Conservation (phyloP, 30 jellyfish, hydroid and myxozoan species). For the Mastigias papua region DNA sequence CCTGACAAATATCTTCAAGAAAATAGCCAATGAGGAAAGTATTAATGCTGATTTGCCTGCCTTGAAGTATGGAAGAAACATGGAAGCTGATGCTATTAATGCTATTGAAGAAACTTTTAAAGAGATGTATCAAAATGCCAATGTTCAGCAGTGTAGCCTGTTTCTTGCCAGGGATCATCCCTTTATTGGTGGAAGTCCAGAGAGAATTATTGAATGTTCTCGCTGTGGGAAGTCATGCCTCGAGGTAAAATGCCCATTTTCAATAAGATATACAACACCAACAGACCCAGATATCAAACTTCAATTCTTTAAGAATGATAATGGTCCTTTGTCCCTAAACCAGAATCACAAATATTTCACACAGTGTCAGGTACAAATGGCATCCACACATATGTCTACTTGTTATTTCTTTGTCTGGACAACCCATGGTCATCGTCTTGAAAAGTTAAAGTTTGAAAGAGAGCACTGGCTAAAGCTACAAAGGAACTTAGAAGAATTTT, state of each 20-base stretch:
- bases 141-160: conserved; percentile 34
- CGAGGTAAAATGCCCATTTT: too few species aligned
- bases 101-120: not conserved
- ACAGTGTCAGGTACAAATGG: conserved; percentile 76
- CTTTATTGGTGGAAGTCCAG: conserved; percentile 51
- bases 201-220: conserved; percentile 10
- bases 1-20: conserved; percentile 9
- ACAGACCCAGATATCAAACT: conserved; percentile 13
- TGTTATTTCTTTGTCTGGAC: conserved; percentile 68
- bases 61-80: conserved; percentile 64
- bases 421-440: conserved; percentile 23
- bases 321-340: not conserved
- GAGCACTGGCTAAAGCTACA: not conserved
- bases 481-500: not conserved
- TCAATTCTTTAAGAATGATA: not conserved
- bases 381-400: conserved; percentile 15
- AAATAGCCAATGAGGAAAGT: too few species aligned
- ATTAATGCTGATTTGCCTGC: conserved; percentile 70
- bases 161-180: conserved; percentile 16
- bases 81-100: conserved; percentile 47
- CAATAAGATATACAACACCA: too few species aligned
- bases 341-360: conserved; percentile 43
- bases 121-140: conserved; percentile 20
- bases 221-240: conserved; percentile 38
- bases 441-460: not conserved